These are phyloP conservation scores for Aleiodes leptofemur DNA, from an alignment of 2,888 invertebrate genomes.

Conservation along the genomic window DNA sequence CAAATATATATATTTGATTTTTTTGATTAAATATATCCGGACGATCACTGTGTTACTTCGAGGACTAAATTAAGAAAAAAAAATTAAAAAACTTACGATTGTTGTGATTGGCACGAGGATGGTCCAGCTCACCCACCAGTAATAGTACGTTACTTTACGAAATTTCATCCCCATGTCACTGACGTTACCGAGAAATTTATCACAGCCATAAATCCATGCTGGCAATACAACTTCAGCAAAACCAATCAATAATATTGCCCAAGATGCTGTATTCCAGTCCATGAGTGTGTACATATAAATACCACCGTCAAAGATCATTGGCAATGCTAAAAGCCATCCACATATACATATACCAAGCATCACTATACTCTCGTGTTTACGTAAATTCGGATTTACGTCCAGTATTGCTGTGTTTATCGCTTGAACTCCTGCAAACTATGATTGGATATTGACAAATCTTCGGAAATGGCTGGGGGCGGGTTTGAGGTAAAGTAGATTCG, in stretches of 20 bases:
- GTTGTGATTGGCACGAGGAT: slow-evolving; percentile 83
- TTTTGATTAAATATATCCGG: too few species aligned
- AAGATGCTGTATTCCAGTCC: slow-evolving; percentile 87
- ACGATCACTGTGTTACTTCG: slow-evolving; percentile 31
- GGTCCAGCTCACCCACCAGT: slow-evolving; percentile 87
- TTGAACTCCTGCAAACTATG: slow-evolving; percentile 83
- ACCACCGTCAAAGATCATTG: slow-evolving; percentile 86
- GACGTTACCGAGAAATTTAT: slow-evolving; percentile 79
- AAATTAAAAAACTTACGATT: slow-evolving; percentile 78
- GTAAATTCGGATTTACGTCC: slow-evolving; percentile 80
- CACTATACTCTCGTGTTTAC: slow-evolving; percentile 79
- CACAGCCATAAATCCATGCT: slow-evolving; percentile 84
- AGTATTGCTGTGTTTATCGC: slow-evolving; percentile 83
- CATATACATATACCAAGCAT: slow-evolving; percentile 81
- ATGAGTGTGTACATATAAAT: slow-evolving; percentile 84
- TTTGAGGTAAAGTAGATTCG: neutral
- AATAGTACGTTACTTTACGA: slow-evolving; percentile 77
- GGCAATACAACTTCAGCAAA: slow-evolving; percentile 82
- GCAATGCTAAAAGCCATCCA: slow-evolving; percentile 83
- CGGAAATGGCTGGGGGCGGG: neutral
- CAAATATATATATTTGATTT: too few species aligned
- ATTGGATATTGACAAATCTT: slow-evolving; percentile 28
- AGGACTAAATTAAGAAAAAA: neutral
- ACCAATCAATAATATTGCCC: slow-evolving; percentile 85
- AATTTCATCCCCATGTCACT: slow-evolving; percentile 81